A percentile compares a stretch with the other conserved stretches of the same genome.
These are phyloP conservation scores for Folsomia manolachei DNA, from an alignment of 2,888 invertebrate species.

Conservation along the genomic window DNA sequence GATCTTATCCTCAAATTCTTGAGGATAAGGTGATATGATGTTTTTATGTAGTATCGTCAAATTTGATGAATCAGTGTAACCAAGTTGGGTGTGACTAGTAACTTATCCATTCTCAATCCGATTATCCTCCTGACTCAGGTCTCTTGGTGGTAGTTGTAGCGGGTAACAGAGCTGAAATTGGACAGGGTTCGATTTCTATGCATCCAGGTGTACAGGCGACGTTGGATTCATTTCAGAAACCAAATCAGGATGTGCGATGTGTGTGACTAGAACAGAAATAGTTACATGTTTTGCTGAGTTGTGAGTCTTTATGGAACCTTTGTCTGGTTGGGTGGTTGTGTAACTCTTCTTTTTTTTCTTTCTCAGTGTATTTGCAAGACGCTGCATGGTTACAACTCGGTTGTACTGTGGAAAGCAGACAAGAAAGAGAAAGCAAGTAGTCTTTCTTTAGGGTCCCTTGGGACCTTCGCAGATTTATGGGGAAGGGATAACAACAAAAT, in stretches of 20 bases:
- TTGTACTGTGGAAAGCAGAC: too few species aligned
- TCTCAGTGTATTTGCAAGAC: too few species aligned
- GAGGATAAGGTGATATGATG: too few species aligned
- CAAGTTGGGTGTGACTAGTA: too few species aligned
- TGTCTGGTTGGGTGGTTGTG: not conserved
- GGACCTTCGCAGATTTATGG: conserved; percentile 9
- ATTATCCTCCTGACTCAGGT: not conserved
- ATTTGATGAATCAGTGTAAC: not conserved
- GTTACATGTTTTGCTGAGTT: not conserved
- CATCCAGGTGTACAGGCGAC: not conserved
- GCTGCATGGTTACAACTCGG: too few species aligned
- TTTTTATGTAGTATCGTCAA: not conserved
- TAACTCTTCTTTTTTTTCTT: not conserved
- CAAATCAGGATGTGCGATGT: not conserved
- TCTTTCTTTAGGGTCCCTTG: conserved; percentile 7
- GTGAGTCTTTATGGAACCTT: not conserved
- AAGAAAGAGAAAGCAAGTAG: not conserved
- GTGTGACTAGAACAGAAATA: not conserved
- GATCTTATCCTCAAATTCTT: too few species aligned
- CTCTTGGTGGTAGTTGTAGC: too few species aligned
- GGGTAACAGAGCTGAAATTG: not conserved
- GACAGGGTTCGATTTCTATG: too few species aligned
- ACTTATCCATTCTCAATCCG: too few species aligned
- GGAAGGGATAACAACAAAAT: conserved; percentile 16
- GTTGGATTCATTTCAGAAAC: not conserved